Conservation (phyloP, 2,888 invertebrate species). For the Pristionchus maxplancki region DNA sequence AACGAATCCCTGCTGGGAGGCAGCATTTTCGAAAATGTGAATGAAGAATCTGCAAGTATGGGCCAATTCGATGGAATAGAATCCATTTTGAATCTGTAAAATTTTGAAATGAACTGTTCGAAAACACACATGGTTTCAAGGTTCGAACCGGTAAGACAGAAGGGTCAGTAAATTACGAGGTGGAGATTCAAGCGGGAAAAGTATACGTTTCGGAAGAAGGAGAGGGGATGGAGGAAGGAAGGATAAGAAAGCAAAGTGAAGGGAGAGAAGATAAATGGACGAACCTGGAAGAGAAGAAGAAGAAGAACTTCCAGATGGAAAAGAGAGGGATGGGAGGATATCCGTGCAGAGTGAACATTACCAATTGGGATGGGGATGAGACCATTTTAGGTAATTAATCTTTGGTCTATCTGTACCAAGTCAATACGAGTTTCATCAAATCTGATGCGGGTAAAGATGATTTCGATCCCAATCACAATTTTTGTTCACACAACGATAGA, state of each 20-base stretch:
- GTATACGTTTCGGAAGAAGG: constrained; percentile 1
- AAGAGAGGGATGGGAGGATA: not conserved
- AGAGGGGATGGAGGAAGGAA: not conserved
- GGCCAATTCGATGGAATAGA: no score
- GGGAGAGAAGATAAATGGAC: constrained; percentile 20
- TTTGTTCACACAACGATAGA: no score
- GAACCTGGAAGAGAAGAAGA: not conserved
- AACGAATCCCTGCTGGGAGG: not conserved
- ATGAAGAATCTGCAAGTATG: not conserved
- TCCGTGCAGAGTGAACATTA: not conserved
- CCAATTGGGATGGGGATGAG: not conserved
- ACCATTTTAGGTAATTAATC: not conserved
- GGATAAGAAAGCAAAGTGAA: constrained; percentile 11
- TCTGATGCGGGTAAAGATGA: no score
- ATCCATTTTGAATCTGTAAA: not conserved
- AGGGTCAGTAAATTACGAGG: not conserved
- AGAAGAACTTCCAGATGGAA: not conserved
- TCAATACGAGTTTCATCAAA: no score
- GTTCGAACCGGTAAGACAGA: not conserved
- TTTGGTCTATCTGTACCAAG: not conserved
- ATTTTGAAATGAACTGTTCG: not conserved
- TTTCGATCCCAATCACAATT: no score
- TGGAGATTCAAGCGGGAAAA: constrained; percentile 3
- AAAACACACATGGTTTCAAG: no score
- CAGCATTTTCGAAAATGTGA: no score